Percentiles rank a stretch among this genome's conserved stretches.
phyloP scores from a whole-genome alignment of 2,113 vertebrate species.

The Brachypodius melanocephalos region DNA sequence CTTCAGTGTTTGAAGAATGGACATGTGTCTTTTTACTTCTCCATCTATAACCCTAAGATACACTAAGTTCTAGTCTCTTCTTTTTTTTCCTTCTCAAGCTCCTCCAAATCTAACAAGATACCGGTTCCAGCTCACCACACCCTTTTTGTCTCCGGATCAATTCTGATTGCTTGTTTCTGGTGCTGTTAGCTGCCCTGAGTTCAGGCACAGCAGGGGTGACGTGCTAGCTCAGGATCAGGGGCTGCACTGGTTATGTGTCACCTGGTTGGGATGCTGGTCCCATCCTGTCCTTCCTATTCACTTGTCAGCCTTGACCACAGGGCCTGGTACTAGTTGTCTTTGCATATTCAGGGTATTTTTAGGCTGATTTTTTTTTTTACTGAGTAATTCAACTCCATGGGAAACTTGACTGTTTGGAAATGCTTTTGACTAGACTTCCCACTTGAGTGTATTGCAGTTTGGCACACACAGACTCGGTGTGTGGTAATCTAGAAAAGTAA shows the following conservation, averaged over 20 bases:
- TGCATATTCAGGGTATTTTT: background rate
- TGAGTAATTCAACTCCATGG: constrained; percentile 37
- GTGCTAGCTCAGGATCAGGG: background rate
- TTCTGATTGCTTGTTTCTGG: background rate
- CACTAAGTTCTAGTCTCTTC: background rate
- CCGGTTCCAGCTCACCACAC: background rate
- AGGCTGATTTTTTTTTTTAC: background rate
- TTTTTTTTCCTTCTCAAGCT: background rate
- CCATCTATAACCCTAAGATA: background rate
- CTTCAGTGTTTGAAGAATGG: background rate
- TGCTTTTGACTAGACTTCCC: constrained; percentile 58
- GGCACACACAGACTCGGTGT: constrained; percentile 18
- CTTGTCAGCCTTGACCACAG: background rate
- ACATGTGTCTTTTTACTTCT: background rate
- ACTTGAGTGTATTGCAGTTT: constrained; percentile 45
- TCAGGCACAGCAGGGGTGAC: background rate
- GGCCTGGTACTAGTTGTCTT: background rate
- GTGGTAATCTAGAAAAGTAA: constrained; percentile 50
- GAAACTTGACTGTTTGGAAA: constrained; percentile 57
- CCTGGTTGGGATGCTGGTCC: background rate
- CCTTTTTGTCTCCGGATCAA: background rate
- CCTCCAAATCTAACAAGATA: background rate
- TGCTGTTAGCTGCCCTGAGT: background rate
- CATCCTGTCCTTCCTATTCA: background rate
- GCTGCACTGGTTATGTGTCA: background rate